Evolutionary conservation across 2,888 invertebrate species (phyloP), one percentile per base, ranked within the genome.

Genomic region (Oeneis ivallda): DNA sequence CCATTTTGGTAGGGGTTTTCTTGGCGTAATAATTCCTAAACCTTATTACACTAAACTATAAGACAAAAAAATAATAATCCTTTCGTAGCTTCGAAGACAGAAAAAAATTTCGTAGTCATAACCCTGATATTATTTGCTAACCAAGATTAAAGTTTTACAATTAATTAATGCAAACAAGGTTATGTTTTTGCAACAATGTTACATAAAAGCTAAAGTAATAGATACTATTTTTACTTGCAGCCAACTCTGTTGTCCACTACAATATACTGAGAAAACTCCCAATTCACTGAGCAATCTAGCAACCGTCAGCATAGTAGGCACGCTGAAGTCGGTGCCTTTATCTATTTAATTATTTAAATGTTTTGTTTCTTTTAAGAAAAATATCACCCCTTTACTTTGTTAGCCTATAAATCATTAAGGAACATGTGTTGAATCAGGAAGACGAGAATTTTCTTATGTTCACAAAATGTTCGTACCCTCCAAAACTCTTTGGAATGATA

Each of bases 231-330:
- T 56, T 17, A 10, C 39, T 19, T 56, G 54, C 13, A 41, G 7
- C 4, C 39, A 39, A 17, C 17, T 39, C 10, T 17, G 53, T 37
- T 19, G 54, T 56, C 54, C 54, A 56, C 54, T 41, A 56, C 19
- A 56, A 56, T 41, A 37, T 54, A 39, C 54, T 54, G 49, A 17
- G 47, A 37, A 59, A 59, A 59, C 49, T 59, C 59, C 59, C 59
- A 59, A 59, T 59, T 59, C 59, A 37, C 59, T 10, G 37, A 11
- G 37, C 59, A 59, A 59, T 59, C 59, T 59, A 59, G 47, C 49
- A 49, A 49, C 17, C 47, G 32, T 49, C 37, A 34, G 17, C 47
- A 15, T 10, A 59, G 39, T 45, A 9, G 26, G 19, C 7, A n/a
- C 43, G 43, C 32, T n/a, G 32, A 45, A 32, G 32, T 45, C n/a